Evolutionary conservation across 2,113 vertebrate species (phyloP).

Genomic region (Phyllostomus discolor): DNA sequence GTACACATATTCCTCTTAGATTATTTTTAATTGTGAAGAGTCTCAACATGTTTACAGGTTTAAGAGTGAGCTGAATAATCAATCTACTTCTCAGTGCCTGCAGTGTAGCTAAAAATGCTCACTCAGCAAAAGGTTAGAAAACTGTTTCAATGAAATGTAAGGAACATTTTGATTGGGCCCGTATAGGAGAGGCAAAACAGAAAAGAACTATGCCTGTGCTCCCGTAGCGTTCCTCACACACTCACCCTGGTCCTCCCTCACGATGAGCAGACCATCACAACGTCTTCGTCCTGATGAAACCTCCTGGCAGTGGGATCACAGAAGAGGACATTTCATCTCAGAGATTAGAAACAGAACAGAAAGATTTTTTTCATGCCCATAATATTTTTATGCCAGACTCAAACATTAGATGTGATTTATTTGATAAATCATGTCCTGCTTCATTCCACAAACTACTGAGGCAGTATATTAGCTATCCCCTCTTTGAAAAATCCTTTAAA

Average conservation of each 20-base stretch:
- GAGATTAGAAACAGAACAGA: conserved; percentile 11
- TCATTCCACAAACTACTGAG: conserved; percentile 41
- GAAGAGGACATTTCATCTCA: not conserved
- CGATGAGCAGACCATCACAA: not conserved
- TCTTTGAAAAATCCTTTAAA: not conserved
- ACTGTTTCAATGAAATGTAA: conserved; percentile 11
- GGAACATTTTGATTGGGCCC: conserved; percentile 24
- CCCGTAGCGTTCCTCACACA: not conserved
- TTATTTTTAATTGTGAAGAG: conserved; percentile 9
- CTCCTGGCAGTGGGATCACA: not conserved
- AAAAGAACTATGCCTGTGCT: not conserved
- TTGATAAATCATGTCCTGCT: conserved; percentile 55
- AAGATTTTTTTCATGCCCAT: not conserved
- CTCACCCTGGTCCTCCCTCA: not conserved
- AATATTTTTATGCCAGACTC: conserved; percentile 39
- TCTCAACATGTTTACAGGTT: not conserved
- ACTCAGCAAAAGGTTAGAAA: not conserved
- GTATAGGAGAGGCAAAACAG: not conserved
- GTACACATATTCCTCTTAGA: not conserved
- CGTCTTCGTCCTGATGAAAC: not conserved
- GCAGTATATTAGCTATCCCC: not conserved
- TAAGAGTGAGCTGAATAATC: not conserved
- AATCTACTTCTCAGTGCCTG: not conserved
- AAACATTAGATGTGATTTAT: conserved; percentile 43
- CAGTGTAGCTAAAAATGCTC: not conserved